Base-by-base conservation (phyloP, 2,888 invertebrate species). In the Catotricha subobsoleta region DNA sequence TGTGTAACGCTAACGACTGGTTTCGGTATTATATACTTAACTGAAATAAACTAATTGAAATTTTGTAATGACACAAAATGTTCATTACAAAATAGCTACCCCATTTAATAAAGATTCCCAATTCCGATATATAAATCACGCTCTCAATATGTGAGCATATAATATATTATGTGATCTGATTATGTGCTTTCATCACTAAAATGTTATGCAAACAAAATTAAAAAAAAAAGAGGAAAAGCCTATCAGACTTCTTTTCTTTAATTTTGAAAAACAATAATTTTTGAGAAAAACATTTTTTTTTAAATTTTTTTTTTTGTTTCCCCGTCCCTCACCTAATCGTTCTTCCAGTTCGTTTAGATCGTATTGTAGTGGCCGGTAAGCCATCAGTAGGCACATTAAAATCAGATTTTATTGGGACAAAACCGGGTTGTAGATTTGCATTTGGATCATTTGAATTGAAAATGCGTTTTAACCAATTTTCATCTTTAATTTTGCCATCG, bases 291-390 rank as follows among this genome's bases (percentile, higher is more conserved):
- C 27, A 30, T 30, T 30, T 30, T 30, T 30, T 30, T 30, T 30
- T 9, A 27, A 27, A 27, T 27, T 27, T 30, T 30, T 30, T 30
- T 20, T 9, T 36, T 2, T 20, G 16, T 13, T 18, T 9, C 13
- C 49, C 51, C 49, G 49, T 51, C 62, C 61, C 64, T 64, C 65
- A 65, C 65, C 65, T 66, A 65, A 65, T 60, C 55, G 58, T 58
- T 59, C 64, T 51, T 40, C 46, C 42, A 31, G 45, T 38, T 53
- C 59, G 59, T 45, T 54, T 49, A 47, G 51, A 52, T 48, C 54
- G 55, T 49, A 40, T 33, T 33, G 52, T 51, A 50, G 59, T 58
- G 46, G 58, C 57, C 45, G 56, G 55, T 49, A 48, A 49, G 51
- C 59, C 62, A 50, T 55, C 57, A 43, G 49, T 47, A 46, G 62